Evolutionary conservation across 2,888 invertebrate species (phyloP).

Genomic region (Stenurella melanura): DNA sequence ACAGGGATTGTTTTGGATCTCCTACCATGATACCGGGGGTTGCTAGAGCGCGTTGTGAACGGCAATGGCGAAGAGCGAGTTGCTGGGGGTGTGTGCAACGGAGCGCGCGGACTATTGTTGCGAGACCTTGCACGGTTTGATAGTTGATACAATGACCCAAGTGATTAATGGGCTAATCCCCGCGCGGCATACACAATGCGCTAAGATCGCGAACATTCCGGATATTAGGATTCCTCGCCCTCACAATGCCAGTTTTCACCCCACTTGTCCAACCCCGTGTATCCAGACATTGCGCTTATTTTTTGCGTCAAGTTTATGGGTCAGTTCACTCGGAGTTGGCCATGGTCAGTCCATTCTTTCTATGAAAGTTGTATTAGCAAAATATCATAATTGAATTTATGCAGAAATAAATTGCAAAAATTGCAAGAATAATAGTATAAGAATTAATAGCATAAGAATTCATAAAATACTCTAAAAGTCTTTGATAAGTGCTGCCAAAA

Average conservation of each 20-base stretch:
- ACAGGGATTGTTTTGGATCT: slow-evolving; percentile 54
- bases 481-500: no score
- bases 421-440: no score
- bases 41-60: slow-evolving; percentile 44
- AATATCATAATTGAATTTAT: no score
- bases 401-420: no score
- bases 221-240: slow-evolving; percentile 74
- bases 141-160: slow-evolving; percentile 75
- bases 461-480: no score
- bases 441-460: no score
- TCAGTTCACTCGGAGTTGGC: slow-evolving; percentile 25
- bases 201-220: slow-evolving; percentile 73
- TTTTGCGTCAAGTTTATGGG: slow-evolving; percentile 37
- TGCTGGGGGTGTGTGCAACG: slow-evolving; percentile 68
- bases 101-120: slow-evolving; percentile 72
- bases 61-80: slow-evolving; percentile 51
- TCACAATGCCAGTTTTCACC: slow-evolving; percentile 51
- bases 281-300: slow-evolving; percentile 46
- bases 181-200: slow-evolving; percentile 74
- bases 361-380: neutral
- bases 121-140: slow-evolving; percentile 74
- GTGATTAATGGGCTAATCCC: slow-evolving; percentile 75
- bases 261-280: slow-evolving; percentile 48
- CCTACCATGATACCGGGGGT: slow-evolving; percentile 44
- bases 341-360: slow-evolving; percentile 29